A percentile compares a stretch with the other conserved stretches of the same genome.
Evolutionary conservation across 2,113 vertebrate genomes (phyloP).

Genomic region (Neolamprologus hecqui): DNA sequence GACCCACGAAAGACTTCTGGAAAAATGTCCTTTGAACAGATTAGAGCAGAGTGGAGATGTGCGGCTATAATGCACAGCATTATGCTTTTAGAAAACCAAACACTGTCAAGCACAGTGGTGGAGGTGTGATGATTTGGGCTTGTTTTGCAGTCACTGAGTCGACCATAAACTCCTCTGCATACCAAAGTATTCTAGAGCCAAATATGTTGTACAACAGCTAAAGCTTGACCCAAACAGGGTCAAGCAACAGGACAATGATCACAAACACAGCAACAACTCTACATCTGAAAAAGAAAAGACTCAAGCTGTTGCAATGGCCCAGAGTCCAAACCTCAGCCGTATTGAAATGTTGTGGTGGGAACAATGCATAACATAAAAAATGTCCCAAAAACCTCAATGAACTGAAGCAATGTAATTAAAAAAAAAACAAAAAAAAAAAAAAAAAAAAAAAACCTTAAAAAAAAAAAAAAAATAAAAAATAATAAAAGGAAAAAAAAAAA

Average conservation of each 20-base stretch:
- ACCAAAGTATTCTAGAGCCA: neutral
- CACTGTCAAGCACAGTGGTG: neutral
- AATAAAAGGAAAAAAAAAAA: too few species aligned
- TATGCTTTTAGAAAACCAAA: neutral
- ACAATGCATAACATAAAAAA: neutral
- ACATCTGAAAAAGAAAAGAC: neutral
- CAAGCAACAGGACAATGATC: neutral
- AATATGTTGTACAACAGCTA: neutral
- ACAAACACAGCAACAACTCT: neutral
- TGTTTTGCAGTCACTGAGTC: neutral
- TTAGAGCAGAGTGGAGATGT: neutral
- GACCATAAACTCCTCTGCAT: neutral
- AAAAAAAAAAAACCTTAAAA: too few species aligned
- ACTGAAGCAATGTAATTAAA: neutral
- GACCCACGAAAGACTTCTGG: neutral
- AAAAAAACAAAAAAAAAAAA: accelerated
- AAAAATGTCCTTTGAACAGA: neutral
- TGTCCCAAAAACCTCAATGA: neutral
- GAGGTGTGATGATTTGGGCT: neutral
- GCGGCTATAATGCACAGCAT: accelerated
- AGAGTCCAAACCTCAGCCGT: neutral
- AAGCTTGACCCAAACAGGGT: neutral
- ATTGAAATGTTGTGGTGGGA: neutral
- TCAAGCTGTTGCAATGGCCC: neutral
- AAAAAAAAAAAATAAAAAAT: too few species aligned